A percentile compares a stretch with the other conserved stretches of the same genome.
phyloP scores from a whole-genome alignment of 23 tunicate genomes.

The Halocynthia aurantium region DNA sequence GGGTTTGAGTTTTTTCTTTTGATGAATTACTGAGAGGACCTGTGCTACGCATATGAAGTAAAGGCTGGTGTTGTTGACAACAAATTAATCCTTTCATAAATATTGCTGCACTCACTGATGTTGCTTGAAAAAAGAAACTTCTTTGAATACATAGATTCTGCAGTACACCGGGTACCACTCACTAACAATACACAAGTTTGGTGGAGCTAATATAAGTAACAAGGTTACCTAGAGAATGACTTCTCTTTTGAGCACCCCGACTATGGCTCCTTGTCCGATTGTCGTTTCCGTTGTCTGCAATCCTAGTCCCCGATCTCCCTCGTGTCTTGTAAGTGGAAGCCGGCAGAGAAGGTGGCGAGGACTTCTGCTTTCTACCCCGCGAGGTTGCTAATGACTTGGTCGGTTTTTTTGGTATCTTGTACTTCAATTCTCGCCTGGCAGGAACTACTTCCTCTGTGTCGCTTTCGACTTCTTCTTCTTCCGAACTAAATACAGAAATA shows the following conservation, averaged over 20 bases:
- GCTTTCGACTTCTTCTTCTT: conserved; percentile 16
- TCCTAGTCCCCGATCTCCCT: not conserved
- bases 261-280: not conserved
- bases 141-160: too few species aligned
- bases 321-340: not conserved
- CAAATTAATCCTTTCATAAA: too few species aligned
- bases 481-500: conserved; percentile 25
- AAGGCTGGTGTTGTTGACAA: too few species aligned
- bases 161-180: too few species aligned
- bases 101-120: too few species aligned
- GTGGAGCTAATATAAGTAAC: too few species aligned
- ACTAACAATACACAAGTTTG: too few species aligned
- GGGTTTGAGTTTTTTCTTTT: too few species aligned
- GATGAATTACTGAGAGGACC: too few species aligned
- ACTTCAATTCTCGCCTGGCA: conserved; percentile 35
- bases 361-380: conserved; percentile 3
- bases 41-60: too few species aligned
- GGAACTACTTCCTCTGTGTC: conserved; percentile 28
- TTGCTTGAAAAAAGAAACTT: too few species aligned
- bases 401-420: conserved; percentile 31
- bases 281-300: not conserved
- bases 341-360: not conserved
- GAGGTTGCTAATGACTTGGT: not conserved
- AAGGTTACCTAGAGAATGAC: too few species aligned
- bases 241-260: not conserved